Conservation (phyloP, 2,888 invertebrate genomes). For the Cremastinae sp. region DNA sequence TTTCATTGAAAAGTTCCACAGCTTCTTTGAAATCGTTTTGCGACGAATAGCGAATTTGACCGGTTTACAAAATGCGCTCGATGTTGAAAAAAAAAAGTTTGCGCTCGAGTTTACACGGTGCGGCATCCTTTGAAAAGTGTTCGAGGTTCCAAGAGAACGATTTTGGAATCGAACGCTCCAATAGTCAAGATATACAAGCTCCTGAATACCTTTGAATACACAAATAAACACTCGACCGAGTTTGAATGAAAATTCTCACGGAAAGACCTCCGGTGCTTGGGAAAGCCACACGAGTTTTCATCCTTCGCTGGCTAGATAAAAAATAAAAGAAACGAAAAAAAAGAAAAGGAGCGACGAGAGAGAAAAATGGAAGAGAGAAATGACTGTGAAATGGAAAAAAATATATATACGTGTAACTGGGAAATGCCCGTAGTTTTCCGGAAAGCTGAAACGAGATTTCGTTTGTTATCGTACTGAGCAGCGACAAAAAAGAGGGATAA, state of each 20-base stretch:
- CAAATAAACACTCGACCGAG: too few relatives aligned
- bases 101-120: background rate
- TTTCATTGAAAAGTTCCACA: too few relatives aligned
- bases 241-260: too few relatives aligned
- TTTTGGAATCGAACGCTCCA: too few relatives aligned
- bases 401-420: background rate
- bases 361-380: slow-evolving; percentile 1
- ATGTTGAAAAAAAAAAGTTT: background rate
- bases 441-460: background rate
- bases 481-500: slow-evolving; percentile 1
- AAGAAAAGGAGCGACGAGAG: background rate
- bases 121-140: background rate
- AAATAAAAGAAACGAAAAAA: slow-evolving; percentile 9
- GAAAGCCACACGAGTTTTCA: too few relatives aligned
- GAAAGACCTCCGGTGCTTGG: too few relatives aligned
- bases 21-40: too few relatives aligned
- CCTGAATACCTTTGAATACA: too few relatives aligned
- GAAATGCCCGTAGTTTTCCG: too few relatives aligned
- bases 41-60: background rate
- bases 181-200: too few relatives aligned
- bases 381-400: background rate
- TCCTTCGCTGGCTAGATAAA: slow-evolving; percentile 13
- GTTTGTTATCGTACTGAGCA: slow-evolving; percentile 8
- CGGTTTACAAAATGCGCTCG: too few relatives aligned
- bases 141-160: background rate